Evolutionary conservation across 2,888 invertebrate species (phyloP).

Genomic region (Ptychoptera albimana): DNA sequence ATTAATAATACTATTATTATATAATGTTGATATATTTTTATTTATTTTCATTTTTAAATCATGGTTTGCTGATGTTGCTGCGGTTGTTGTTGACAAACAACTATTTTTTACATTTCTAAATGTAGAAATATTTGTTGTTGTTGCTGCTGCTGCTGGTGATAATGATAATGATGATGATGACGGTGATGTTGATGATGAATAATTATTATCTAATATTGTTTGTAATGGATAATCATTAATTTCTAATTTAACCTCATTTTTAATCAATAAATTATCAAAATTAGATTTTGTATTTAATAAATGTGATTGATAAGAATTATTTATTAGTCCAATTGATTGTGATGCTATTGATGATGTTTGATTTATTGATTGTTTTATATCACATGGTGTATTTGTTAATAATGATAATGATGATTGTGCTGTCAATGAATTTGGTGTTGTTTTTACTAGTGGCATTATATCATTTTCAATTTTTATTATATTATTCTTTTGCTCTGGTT

Average conservation of each 20-base stretch:
- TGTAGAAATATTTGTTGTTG: not conserved
- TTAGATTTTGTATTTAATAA: too few relatives aligned
- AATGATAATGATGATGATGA: not conserved
- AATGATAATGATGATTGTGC: not conserved
- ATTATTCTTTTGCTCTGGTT: conserved; percentile 8
- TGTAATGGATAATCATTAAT: too few relatives aligned
- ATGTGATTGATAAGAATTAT: too few relatives aligned
- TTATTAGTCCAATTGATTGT: not conserved
- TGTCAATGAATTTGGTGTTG: not conserved
- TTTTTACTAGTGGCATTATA: not conserved
- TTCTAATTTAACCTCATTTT: too few relatives aligned
- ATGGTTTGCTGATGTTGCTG: conserved; percentile 6
- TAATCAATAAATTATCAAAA: too few relatives aligned
- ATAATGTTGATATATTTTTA: too few relatives aligned
- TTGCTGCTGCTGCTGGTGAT: not conserved
- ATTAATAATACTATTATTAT: too few relatives aligned
- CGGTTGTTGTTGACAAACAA: conserved; percentile 14
- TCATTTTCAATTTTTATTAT: conserved; percentile 2
- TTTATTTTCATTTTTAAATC: conserved; percentile 4
- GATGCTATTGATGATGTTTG: not conserved
- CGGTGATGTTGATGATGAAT: not conserved
- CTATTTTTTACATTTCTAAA: conserved; percentile 14
- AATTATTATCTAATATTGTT: too few relatives aligned
- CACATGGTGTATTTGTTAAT: not conserved
- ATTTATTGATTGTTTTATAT: not conserved